Evolutionary conservation across 2,113 vertebrate species (phyloP).

Genomic region (Entelurus aequoreus): DNA sequence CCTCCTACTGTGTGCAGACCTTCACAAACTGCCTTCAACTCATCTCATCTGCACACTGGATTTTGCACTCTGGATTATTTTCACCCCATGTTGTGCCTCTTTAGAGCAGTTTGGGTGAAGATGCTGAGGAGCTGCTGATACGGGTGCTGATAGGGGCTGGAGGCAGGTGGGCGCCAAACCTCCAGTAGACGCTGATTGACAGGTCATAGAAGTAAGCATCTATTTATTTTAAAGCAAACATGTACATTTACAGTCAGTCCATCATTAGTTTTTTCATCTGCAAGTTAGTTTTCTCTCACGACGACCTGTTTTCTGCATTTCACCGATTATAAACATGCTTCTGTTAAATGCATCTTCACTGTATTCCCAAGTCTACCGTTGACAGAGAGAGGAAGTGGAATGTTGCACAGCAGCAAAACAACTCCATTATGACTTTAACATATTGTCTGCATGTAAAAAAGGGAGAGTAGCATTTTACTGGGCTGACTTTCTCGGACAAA

Average conservation of each 20-base stretch:
- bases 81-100: background rate
- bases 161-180: conserved; percentile 26
- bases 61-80: conserved; percentile 54
- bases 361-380: conserved; percentile 54
- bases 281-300: background rate
- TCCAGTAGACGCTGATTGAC: conserved; percentile 28
- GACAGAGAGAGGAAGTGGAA: conserved; percentile 48
- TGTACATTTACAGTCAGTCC: background rate
- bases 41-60: conserved; percentile 65
- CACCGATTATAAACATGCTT: conserved; percentile 40
- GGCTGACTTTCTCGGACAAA: conserved; percentile 30
- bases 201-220: conserved; percentile 40
- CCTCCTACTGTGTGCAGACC: conserved; percentile 60
- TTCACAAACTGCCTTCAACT: conserved; percentile 55
- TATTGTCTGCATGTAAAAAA: conserved; percentile 14
- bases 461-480: conserved; percentile 4
- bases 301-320: conserved; percentile 46
- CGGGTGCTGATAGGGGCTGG: conserved; percentile 28
- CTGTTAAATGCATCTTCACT: conserved; percentile 60
- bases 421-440: conserved; percentile 30
- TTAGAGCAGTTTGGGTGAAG: conserved; percentile 16
- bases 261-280: background rate
- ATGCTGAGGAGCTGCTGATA: conserved; percentile 50
- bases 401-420: conserved; percentile 32
- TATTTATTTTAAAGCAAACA: background rate